phyloP scores from a whole-genome alignment of 2,888 invertebrate genomes.

The Ptychoptera albimana region DNA sequence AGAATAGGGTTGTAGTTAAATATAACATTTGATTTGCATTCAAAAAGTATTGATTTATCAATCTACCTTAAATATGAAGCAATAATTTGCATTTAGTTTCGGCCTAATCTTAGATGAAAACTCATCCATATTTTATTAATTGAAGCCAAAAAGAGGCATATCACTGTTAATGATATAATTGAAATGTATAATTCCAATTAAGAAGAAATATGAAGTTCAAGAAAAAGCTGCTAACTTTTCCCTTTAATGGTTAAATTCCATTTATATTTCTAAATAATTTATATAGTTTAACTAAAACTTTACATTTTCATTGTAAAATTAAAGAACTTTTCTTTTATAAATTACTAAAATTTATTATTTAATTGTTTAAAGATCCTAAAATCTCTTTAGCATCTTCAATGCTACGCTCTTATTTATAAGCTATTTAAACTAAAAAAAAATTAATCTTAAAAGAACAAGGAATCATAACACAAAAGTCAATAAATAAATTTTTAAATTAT shows the following conservation, averaged over 20 bases:
- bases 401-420: no score
- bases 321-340: no score
- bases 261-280: constrained; percentile 40
- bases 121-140: constrained; percentile 32
- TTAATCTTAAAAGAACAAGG: no score
- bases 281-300: constrained; percentile 48
- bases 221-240: no score
- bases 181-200: constrained; percentile 37
- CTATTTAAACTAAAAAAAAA: no score
- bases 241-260: constrained; percentile 21
- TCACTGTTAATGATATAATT: constrained; percentile 49
- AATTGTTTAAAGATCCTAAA: no score
- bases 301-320: constrained; percentile 45
- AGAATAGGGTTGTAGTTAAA: constrained; percentile 30
- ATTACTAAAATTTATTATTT: no score
- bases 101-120: constrained; percentile 30
- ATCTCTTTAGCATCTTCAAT: no score
- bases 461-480: constrained; percentile 33
- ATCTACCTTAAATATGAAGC: constrained; percentile 31
- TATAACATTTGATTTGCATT: constrained; percentile 34
- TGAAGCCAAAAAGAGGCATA: constrained; percentile 34
- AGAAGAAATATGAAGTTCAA: constrained; percentile 33
- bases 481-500: constrained; percentile 36
- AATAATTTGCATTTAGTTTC: constrained; percentile 35
- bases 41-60: constrained; percentile 30